These are phyloP conservation scores for Cyclophora albipunctata DNA, from an alignment of 2,888 invertebrate genomes.

Conservation along the genomic window DNA sequence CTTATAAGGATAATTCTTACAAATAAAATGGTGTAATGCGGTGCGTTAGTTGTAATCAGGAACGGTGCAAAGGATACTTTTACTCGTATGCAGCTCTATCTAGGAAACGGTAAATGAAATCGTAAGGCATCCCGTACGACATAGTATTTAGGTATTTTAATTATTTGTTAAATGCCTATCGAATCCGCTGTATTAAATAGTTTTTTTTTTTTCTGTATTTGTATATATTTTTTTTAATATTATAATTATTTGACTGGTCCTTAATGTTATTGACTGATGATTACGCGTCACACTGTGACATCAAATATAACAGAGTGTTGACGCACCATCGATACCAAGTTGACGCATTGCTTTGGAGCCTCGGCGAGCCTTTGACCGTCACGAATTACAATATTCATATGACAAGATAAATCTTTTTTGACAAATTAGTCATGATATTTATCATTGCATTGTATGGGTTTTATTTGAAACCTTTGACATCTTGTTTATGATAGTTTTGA, in stretches of 20 bases:
- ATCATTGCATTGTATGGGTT: slow-evolving; percentile 5
- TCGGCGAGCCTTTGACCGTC: slow-evolving; percentile 36
- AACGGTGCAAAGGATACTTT: neutral
- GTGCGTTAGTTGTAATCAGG: no score
- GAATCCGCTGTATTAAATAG: no score
- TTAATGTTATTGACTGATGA: neutral
- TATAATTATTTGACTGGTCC: neutral
- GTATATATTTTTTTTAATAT: no score
- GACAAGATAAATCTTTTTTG: slow-evolving; percentile 42
- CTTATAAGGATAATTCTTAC: neutral
- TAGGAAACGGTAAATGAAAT: no score
- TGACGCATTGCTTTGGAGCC: slow-evolving; percentile 36
- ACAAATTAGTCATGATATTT: slow-evolving; percentile 38
- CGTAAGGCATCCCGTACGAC: no score
- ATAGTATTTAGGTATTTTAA: no score
- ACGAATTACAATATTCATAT: slow-evolving; percentile 40
- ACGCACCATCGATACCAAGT: slow-evolving; percentile 48
- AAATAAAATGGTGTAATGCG: neutral
- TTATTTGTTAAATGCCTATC: no score
- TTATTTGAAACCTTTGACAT: no score
- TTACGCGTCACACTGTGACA: slow-evolving; percentile 25
- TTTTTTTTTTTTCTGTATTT: no score
- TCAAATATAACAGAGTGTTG: slow-evolving; percentile 52
- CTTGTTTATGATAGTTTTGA: no score
- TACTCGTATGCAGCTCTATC: no score